Conservation (phyloP, 2,113 vertebrate species). For the Trichechus manatus region DNA sequence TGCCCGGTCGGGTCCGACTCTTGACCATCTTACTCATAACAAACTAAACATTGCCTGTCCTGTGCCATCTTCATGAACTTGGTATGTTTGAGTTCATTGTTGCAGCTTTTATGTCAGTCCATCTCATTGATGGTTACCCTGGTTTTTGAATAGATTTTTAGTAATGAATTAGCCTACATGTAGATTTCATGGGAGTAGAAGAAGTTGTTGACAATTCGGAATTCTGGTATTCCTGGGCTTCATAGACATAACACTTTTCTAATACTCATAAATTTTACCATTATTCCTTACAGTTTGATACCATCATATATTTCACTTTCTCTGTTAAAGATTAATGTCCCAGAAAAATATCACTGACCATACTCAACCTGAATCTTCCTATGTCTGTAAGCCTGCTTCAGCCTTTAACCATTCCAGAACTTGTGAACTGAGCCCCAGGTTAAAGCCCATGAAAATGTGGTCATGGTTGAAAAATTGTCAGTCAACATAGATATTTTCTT, state of each 20-base stretch:
- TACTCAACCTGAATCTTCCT: background rate
- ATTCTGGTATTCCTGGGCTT: background rate
- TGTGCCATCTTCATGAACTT: no score
- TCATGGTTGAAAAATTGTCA: background rate
- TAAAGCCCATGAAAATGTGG: background rate
- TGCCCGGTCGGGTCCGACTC: no score
- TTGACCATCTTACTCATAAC: no score
- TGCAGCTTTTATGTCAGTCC: no score
- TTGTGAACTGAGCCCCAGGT: background rate
- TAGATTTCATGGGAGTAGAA: background rate
- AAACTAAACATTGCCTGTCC: no score
- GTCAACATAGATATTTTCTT: background rate
- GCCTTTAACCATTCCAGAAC: background rate
- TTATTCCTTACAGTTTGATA: background rate
- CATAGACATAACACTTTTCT: background rate
- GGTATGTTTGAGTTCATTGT: no score
- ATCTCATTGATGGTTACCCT: no score
- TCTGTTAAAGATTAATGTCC: background rate
- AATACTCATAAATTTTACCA: background rate
- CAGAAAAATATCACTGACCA: background rate
- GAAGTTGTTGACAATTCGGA: no score
- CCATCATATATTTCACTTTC: background rate
- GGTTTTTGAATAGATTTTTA: background rate
- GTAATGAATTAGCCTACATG: background rate
- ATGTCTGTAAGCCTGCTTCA: background rate